Base-by-base conservation (phyloP, 2,113 vertebrate species). In the Brevimyrus niger region DNA sequence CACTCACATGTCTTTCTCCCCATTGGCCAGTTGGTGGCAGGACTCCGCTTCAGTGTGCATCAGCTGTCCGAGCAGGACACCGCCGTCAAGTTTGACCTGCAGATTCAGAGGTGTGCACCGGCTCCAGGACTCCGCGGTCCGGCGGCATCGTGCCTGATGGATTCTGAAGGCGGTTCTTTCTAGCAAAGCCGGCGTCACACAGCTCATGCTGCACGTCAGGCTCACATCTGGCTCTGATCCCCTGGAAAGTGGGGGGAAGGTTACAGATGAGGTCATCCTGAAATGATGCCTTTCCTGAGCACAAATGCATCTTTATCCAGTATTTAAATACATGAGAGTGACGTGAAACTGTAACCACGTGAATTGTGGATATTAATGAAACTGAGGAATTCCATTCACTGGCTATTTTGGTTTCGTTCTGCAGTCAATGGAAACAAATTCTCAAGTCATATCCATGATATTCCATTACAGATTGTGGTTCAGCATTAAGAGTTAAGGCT, bases 31-130 rank as follows among this genome's bases (percentile, higher is more conserved):
- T 94, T 99, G 6, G 80, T 96, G 87, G 97, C 98, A 50, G 97
- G 97, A 47, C 93, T 99, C 89, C 96, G 95, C 73, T 99, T 99
- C 94, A 99, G 97, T 0, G 98, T 99, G 0, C 97, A 99, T 91
- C 97, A 99, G 94, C 96, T 99, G 46, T 98, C 97, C 1, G 98
- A 99, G 92, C 97, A 98, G 94, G 98, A 99, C 92, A 99, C 97
- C 0, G 97, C 96, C 0, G 98, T 99, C 86, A 97, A 96, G 94
- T 99, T 99, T 88, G 96, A 98, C 90, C 92, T 99, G 87, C 97
- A 99, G 80, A 98, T 99, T 9, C 95, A 96, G 92, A 99, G 98
- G 98, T 98, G 94, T 0, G 38, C 1, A 15, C n/a, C 4, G 5
- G 27, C 21, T 53, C 15, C 0, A 19, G 87, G 4, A 27, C n/a